Conservation (phyloP, 2,888 invertebrate species). For the Agonopterix arenella region DNA sequence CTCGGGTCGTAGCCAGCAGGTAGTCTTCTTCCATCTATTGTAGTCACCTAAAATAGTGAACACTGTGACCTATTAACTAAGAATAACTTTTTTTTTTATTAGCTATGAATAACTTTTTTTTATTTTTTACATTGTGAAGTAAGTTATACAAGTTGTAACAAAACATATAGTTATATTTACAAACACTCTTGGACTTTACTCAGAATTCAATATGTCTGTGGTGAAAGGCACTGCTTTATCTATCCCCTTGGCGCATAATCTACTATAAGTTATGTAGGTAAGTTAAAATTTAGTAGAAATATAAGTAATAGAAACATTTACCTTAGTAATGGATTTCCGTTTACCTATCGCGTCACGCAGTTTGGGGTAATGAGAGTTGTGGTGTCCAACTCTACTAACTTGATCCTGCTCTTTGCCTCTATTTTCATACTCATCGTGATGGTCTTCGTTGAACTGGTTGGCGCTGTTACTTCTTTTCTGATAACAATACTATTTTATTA, state of each 20-base stretch:
- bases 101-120: too few species aligned
- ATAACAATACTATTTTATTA: neutral
- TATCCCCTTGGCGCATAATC: too few species aligned
- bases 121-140: too few species aligned
- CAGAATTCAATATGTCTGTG: too few species aligned
- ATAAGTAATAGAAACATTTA: neutral
- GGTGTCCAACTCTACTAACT: neutral
- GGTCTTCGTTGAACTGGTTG: neutral
- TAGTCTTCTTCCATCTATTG: neutral
- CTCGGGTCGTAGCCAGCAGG: neutral
- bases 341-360: neutral
- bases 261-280: too few species aligned
- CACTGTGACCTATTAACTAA: neutral
- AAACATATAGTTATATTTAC: too few species aligned
- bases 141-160: too few species aligned
- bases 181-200: too few species aligned
- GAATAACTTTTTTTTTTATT: too few species aligned
- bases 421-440: neutral
- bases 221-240: too few species aligned
- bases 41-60: conserved; percentile 2
- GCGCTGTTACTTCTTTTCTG: conserved; percentile 4
- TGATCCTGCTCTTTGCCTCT: neutral
- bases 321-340: conserved; percentile 1
- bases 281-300: too few species aligned
- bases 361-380: conserved; percentile 1